These are phyloP conservation scores for Sarcophaga variegata DNA, from an alignment of 2,888 invertebrate species.

Conservation along the genomic window DNA sequence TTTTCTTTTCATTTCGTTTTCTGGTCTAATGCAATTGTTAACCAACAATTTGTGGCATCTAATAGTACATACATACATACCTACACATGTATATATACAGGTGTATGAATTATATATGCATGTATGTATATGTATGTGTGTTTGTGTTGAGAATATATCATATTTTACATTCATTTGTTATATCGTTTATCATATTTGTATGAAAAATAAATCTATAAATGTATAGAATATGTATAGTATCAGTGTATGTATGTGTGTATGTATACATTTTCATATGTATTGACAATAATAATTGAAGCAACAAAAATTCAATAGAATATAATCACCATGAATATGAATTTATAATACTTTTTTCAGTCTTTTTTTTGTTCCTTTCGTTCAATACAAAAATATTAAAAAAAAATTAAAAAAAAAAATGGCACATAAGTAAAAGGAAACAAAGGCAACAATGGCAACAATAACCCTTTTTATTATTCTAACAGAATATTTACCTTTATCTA, in stretches of 20 bases:
- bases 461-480: constrained; percentile 53
- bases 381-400: constrained; percentile 34
- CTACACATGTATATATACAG: background rate
- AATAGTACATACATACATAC: constrained; percentile 17
- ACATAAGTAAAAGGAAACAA: constrained; percentile 18
- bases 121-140: background rate
- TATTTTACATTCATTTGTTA: background rate
- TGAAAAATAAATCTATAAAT: background rate
- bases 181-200: constrained; percentile 48
- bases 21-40: constrained; percentile 55
- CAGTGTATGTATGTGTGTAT: background rate
- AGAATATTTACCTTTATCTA: background rate
- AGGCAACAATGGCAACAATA: constrained; percentile 55
- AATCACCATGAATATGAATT: constrained; percentile 63
- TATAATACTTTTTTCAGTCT: constrained; percentile 41
- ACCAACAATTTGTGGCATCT: constrained; percentile 65
- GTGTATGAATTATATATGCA: background rate
- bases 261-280: constrained; percentile 1
- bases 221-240: too few species aligned
- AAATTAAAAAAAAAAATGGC: background rate
- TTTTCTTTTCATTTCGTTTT: constrained; percentile 4
- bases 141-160: background rate
- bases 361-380: background rate
- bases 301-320: constrained; percentile 59
- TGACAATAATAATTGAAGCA: constrained; percentile 52